Evolutionary conservation across 2,797 vertebrate genomes (phyloP).

Genomic region (Chelmon rostratus): DNA sequence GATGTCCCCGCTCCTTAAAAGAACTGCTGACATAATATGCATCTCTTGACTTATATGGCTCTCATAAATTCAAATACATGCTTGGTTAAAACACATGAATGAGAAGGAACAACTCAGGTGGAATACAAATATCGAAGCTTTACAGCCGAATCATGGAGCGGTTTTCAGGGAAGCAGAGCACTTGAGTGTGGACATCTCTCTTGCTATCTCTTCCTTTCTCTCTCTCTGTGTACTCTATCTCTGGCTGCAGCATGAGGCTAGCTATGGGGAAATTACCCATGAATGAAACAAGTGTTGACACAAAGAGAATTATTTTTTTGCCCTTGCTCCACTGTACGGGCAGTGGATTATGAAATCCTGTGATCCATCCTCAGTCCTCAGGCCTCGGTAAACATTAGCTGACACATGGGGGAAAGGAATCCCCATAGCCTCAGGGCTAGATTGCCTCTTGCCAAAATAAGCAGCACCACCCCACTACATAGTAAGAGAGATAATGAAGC

Average conservation of each 20-base stretch:
- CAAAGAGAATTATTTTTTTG: constrained; percentile 81
- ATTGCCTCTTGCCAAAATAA: constrained; percentile 74
- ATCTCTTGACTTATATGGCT: constrained; percentile 61
- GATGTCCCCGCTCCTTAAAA: constrained; percentile 43
- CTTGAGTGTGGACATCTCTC: constrained; percentile 68
- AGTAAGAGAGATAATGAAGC: constrained; percentile 76
- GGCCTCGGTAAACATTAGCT: constrained; percentile 85
- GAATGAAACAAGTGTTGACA: constrained; percentile 87
- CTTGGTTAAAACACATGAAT: constrained; percentile 70
- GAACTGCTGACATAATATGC: constrained; percentile 73
- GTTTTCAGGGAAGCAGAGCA: constrained; percentile 68
- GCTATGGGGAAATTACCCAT: constrained; percentile 83
- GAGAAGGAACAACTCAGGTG: constrained; percentile 56
- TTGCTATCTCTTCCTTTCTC: constrained; percentile 54
- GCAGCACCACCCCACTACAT: constrained; percentile 56
- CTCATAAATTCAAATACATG: constrained; percentile 67
- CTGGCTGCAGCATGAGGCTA: constrained; percentile 59
- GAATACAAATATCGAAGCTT: constrained; percentile 67
- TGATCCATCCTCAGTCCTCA: constrained; percentile 81
- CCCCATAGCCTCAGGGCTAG: constrained; percentile 77
- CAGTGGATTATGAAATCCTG: constrained; percentile 84
- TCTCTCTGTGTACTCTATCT: constrained; percentile 38
- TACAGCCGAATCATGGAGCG: constrained; percentile 59
- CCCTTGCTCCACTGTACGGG: constrained; percentile 74
- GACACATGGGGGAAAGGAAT: constrained; percentile 85